These are phyloP conservation scores for Lepilemur septentrionalis DNA, from an alignment of 2,797 vertebrate species.

Conservation along the genomic window DNA sequence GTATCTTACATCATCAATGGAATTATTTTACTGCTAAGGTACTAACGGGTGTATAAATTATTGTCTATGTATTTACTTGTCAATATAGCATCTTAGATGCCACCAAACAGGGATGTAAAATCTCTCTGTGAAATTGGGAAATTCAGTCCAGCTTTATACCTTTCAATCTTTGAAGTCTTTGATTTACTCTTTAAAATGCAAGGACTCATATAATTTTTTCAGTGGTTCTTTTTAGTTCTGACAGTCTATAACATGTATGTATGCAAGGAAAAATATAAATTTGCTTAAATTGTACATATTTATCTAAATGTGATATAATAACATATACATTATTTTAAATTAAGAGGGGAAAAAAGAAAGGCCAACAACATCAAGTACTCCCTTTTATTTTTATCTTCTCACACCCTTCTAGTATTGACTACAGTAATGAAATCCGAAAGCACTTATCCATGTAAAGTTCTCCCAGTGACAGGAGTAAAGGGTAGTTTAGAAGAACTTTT, in stretches of 20 bases:
- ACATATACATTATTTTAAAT: background rate
- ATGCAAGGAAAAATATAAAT: background rate
- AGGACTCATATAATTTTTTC: background rate
- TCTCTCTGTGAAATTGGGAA: background rate
- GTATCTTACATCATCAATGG: background rate
- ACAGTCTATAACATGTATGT: background rate
- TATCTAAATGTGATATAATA: background rate
- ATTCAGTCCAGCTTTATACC: background rate
- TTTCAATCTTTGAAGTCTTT: background rate
- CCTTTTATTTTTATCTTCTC: background rate
- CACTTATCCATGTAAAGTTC: background rate
- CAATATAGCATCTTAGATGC: background rate
- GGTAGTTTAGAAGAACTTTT: background rate
- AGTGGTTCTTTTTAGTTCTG: background rate
- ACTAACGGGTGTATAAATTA: background rate
- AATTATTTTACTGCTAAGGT: background rate
- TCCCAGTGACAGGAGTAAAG: background rate
- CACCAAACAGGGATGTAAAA: background rate
- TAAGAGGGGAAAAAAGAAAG: background rate
- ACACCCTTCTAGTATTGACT: background rate
- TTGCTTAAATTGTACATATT: background rate
- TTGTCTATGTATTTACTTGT: background rate
- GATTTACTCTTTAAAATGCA: conserved; percentile 12
- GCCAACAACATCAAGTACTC: background rate
- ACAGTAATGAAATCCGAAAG: background rate